These are phyloP conservation scores for Diplogasteroides magnus DNA, from an alignment of 1,140 invertebrate species.

Conservation along the genomic window DNA sequence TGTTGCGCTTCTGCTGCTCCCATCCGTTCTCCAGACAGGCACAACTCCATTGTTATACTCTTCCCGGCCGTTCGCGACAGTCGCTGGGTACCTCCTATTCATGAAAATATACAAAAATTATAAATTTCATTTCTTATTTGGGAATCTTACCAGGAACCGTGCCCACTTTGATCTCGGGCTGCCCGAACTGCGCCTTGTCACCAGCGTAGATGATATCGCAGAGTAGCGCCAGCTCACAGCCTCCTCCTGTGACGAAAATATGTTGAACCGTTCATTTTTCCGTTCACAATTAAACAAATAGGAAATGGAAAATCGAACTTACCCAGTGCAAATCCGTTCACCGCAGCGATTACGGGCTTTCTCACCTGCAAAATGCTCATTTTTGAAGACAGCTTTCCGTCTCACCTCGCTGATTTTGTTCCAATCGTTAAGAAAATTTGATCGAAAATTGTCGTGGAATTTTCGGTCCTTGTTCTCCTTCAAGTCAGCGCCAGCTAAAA, in stretches of 20 bases:
- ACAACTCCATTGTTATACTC: conserved; percentile 98
- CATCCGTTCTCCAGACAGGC: conserved; percentile 83
- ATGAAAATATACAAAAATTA: conserved; percentile 56
- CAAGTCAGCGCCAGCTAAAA: conserved; percentile 80
- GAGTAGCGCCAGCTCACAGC: conserved; percentile 97
- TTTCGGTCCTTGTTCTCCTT: conserved; percentile 87
- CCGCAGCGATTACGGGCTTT: conserved; percentile 96
- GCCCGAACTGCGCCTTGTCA: conserved; percentile 93
- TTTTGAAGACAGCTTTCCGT: conserved; percentile 67
- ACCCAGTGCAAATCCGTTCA: conserved; percentile 92
- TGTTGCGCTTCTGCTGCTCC: conserved; percentile 83
- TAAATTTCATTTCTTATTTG: conserved; percentile 1
- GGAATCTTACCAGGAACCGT: conserved; percentile 74
- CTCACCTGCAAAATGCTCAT: too few species aligned
- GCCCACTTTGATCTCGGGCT: conserved; percentile 92
- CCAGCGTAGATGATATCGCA: conserved; percentile 99
- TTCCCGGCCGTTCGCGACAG: conserved; percentile 82
- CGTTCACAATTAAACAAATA: not conserved
- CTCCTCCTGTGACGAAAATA: conserved; percentile 74
- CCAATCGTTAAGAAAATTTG: conserved; percentile 78
- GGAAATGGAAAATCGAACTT: too few species aligned
- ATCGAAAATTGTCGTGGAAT: conserved; percentile 68
- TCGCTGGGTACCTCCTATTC: conserved; percentile 92
- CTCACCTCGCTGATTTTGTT: too few species aligned
- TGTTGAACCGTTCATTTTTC: not conserved